Base-by-base conservation (phyloP, 2,113 vertebrate genomes). In the Tetraodon nigroviridis region DNA sequence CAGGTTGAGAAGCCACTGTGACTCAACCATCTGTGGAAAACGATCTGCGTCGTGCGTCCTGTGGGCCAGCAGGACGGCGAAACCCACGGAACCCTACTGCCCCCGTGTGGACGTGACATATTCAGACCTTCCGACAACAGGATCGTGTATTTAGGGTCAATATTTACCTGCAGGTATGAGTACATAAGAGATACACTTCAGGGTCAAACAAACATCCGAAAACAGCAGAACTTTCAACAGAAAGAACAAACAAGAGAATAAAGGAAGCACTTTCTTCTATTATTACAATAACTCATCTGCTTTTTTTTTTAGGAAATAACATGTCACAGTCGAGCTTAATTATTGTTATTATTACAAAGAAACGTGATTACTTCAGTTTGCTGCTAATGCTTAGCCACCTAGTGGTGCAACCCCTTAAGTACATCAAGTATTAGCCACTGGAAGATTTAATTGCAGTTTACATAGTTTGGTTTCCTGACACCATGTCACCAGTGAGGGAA, bases 371-470 rank as follows among this genome's bases (percentile, higher is more conserved):
- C 32, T 37, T 37, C 32, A 37, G 14, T 77, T 73, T 80, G 50
- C 66, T 76, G 72, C 71, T 19, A 72, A 82, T 32, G 74, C 32
- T 69, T 57, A 82, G 82, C 86, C 87, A 84, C 79, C 82, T 85
- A 86, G 84, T 87, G 84, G 79, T 84, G 65, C 24, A 76, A 73
- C 73, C 83, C 77, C 76, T 67, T 74, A 50, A 67, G 57, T 47
- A 82, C 65, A 83, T 84, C 75, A 78, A 79, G 78, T 76, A 78
- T 70, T 76, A 61, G 80, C 67, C 59, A 75, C 54, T 64, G 64
- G 73, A 68, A 57, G 50, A 57, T 58, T 69, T 68, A 24, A 64
- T 75, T 51, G 71, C 61, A 68, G 19, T 69, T 78, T 20, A 20
- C 58, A 80, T 58, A 21, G 69, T 78, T 79, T 22, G 21, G 65